Evolutionary conservation across 2,113 vertebrate species (phyloP).

Genomic region (Meles meles): DNA sequence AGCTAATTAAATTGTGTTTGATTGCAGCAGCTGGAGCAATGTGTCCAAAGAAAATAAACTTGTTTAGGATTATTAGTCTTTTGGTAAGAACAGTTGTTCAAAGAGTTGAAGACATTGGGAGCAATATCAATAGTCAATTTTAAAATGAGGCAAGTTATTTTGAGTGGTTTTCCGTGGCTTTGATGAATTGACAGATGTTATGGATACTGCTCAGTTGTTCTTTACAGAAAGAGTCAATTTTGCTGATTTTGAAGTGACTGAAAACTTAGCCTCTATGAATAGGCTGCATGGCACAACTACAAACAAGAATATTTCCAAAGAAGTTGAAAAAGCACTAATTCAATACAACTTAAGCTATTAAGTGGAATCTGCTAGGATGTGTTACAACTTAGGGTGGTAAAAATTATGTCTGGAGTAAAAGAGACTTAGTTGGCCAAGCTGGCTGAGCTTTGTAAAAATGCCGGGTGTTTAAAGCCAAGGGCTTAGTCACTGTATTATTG

Average conservation of each 20-base stretch:
- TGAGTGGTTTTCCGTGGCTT: conserved; percentile 19
- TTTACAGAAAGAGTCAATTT: not conserved
- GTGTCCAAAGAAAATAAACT: conserved; percentile 20
- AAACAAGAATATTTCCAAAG: not conserved
- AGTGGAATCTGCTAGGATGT: not conserved
- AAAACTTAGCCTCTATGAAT: not conserved
- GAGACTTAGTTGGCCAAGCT: not conserved
- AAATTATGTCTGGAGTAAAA: not conserved
- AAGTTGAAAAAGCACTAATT: not conserved
- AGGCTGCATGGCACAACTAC: not conserved
- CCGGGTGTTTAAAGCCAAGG: not conserved
- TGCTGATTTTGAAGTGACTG: not conserved
- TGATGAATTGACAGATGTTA: conserved; percentile 9
- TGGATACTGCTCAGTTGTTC: not conserved
- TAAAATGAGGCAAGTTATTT: conserved; percentile 22
- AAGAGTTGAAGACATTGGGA: not conserved
- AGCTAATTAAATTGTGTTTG: conserved; percentile 33
- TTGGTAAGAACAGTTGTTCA: conserved; percentile 10
- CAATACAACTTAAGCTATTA: not conserved
- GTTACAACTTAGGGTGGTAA: not conserved
- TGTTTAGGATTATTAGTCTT: not conserved
- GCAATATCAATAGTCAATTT: not conserved
- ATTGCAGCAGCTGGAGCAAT: conserved; percentile 1
- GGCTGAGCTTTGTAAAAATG: not conserved
- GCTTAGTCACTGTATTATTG: not conserved